Evolutionary conservation across 2,888 invertebrate genomes (phyloP).

Genomic region (Elgonia sp.): DNA sequence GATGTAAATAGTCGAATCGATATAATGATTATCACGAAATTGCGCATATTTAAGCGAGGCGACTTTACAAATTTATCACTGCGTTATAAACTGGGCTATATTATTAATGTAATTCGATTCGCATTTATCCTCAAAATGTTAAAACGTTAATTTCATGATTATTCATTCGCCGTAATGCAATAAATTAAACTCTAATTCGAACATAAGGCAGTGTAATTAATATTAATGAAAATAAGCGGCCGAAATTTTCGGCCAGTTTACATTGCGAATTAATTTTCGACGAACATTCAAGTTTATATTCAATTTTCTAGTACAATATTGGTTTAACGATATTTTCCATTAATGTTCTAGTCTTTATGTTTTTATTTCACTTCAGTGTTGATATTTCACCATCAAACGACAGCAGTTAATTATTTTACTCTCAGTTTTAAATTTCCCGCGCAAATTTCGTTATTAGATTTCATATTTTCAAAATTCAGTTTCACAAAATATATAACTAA

Average conservation of each 20-base stretch:
- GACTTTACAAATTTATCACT: neutral
- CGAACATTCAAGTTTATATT: no score
- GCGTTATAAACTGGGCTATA: neutral
- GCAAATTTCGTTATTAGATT: no score
- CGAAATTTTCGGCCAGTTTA: neutral
- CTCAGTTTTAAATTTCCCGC: no score
- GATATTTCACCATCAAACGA: no score
- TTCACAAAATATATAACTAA: no score
- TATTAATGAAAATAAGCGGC: conserved; percentile 5
- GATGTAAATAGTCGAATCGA: no score
- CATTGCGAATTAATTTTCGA: conserved; percentile 2
- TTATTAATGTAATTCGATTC: conserved; percentile 14
- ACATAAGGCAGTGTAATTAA: neutral
- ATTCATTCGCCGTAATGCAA: neutral
- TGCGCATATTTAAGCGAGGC: neutral
- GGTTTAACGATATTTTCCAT: no score
- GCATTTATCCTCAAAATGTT: conserved; percentile 13
- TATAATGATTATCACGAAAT: neutral
- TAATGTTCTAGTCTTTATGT: no score
- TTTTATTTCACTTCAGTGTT: no score
- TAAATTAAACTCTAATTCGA: neutral
- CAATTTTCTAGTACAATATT: neutral
- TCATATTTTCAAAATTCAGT: no score
- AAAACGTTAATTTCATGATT: neutral
- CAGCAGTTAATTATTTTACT: no score